phyloP scores from a whole-genome alignment of 2,113 vertebrate species.

The Brachyhypopomus occidentalis region DNA sequence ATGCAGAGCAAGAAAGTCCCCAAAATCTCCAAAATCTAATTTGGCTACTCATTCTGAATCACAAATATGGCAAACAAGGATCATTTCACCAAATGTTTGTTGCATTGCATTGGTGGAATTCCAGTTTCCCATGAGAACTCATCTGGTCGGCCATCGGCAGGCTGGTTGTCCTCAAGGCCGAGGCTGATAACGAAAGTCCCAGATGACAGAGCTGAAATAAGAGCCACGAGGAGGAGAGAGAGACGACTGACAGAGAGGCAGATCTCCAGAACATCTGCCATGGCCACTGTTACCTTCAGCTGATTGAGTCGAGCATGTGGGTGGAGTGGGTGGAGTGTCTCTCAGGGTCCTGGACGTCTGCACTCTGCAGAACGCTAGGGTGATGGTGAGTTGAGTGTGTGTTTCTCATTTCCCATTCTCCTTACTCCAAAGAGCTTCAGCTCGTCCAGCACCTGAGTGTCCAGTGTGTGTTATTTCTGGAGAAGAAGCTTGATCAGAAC shows the following conservation, averaged over 20 bases:
- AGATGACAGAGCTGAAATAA: slow-evolving; percentile 34
- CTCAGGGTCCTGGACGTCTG: slow-evolving; percentile 30
- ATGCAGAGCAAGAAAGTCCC: not conserved
- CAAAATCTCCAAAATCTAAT: slow-evolving; percentile 9
- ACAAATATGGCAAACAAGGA: slow-evolving; percentile 4
- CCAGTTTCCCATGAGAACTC: slow-evolving; percentile 40
- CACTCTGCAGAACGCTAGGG: slow-evolving; percentile 33
- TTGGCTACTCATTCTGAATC: not conserved
- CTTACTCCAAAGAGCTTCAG: slow-evolving; percentile 26
- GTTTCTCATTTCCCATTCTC: slow-evolving; percentile 46
- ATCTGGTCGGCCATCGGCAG: slow-evolving; percentile 9
- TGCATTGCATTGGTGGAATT: slow-evolving; percentile 4
- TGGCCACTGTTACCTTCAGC: slow-evolving; percentile 43
- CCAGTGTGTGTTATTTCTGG: slow-evolving; percentile 32
- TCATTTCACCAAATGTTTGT: slow-evolving; percentile 13
- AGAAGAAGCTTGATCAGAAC: slow-evolving; percentile 34
- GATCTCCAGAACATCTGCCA: slow-evolving; percentile 29
- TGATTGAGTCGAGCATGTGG: slow-evolving; percentile 43
- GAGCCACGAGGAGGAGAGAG: slow-evolving; percentile 32
- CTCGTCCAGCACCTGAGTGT: not conserved
- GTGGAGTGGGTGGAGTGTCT: slow-evolving; percentile 13
- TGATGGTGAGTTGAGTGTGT: slow-evolving; percentile 21
- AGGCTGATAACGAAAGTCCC: slow-evolving; percentile 18
- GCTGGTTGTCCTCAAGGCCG: not conserved
- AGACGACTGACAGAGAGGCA: slow-evolving; percentile 35